Evolutionary conservation across 2,888 invertebrate genomes (phyloP), one percentile per base, ranked within the genome.

Genomic region (Crossocerus cetratus): DNA sequence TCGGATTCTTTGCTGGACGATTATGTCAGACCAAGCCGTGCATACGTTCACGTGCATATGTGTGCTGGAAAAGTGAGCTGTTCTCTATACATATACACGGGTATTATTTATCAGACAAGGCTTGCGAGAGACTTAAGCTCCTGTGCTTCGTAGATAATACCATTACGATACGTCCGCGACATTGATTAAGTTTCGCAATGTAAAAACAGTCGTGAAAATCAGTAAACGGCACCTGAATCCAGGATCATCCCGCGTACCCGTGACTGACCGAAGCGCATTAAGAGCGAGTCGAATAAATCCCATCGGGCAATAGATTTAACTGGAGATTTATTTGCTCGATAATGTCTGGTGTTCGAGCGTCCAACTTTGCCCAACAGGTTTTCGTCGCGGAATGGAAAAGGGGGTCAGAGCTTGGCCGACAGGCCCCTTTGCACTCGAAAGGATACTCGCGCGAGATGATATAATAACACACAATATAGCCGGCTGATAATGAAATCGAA

Each of bases 1-100:
- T 16, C 44, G 18, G 21, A 13, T 59, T 16, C 20, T 18, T n/a
- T n/a, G 18, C 14, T 4, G 11, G 23, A 16, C 49, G 22, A 49
- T 60, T 60, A 60, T 49, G 60, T 49, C 49, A 60, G 20, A 20
- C 60, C 11, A 45, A 60, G 21, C 45, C 45, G 45, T 44, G 45
- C 21, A 60, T 60, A 13, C 22, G 44, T 32, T 2, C 44, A 20
- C 13, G 49, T 8, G 1, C 60, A 14, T 8, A 60, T 5, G 8
- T 44, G 14, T 8, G 32, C 32, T 11, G 32, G 32, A 32, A 4
- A 32, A 14, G 16, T 14, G 16, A n/a, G 16, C 16, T 13, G 49
- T 20, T n/a, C 22, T n/a, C 3, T 20, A 45, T 59, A 59, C 44
- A 16, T 60, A 22, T 32, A 32, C 8, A 32, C 32, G 11, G 32